Base-by-base conservation (phyloP, 2,113 vertebrate genomes). In the Melanerpes formicivorus region DNA sequence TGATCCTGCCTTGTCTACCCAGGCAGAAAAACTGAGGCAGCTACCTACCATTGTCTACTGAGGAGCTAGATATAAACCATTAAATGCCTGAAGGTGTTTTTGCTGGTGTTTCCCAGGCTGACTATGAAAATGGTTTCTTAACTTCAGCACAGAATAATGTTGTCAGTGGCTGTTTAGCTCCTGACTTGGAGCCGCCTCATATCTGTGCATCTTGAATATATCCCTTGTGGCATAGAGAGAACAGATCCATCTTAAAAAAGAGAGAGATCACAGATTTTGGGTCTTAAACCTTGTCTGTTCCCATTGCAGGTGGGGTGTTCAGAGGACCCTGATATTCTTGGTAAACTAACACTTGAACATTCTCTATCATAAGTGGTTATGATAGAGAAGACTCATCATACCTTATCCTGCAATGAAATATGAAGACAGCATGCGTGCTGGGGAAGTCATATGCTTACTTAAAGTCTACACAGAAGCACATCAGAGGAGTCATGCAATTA, bases 401-500 rank as follows among this genome's bases (percentile, higher is more conserved):
- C 3, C 37, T 32, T 66, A 30, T 11, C 23, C 44, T 70, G 54
- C 50, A 69, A 69, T 70, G 34, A 84, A 67, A 80, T 8, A n/a
- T 3, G 16, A 64, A 90, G 56, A 74, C 46, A 56, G 26, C 10
- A 26, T 67, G 44, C 26, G 18, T 1, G 1, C n/a, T 30, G 29
- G 27, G 18, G 11, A 91, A 86, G 32, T 83, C 29, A 7, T 42
- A 55, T 58, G 66, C 29, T 93, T 90, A 81, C 54, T 94, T 88
- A 81, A 84, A 91, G 26, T 59, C 73, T 81, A 52, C 15, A 42
- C 30, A n/a, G 44, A 26, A 85, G 64, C 60, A 62, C 27, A 78
- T 63, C 84, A 86, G 76, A 92, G 63, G 34, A 95, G 34, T 69
- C 18, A 62, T 6, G 26, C 73, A 90, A 80, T 93, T 83, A 96